These are phyloP conservation scores for Sinonovacula constricta DNA, from an alignment of 1,140 invertebrate species.

Conservation along the genomic window DNA sequence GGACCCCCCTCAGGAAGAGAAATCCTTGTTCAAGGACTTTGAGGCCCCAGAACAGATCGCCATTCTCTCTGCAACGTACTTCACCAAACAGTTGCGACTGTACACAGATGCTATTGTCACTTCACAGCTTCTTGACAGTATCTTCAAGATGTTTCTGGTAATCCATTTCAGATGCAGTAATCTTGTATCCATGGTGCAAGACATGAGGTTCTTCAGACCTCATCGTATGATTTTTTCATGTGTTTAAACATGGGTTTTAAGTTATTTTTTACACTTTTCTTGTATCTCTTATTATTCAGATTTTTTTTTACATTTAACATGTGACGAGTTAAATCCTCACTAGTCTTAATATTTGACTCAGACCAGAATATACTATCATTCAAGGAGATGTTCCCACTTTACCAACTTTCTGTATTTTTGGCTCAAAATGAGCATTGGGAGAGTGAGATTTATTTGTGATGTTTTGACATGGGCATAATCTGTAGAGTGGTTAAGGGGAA, in stretches of 20 bases:
- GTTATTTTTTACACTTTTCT: neutral
- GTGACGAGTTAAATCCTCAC: neutral
- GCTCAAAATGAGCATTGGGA: too few relatives aligned
- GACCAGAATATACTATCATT: too few relatives aligned
- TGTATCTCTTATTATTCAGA: conserved; percentile 4
- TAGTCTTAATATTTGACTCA: too few relatives aligned
- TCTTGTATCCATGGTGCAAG: neutral
- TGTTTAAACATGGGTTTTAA: neutral
- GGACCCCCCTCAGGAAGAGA: conserved; percentile 48
- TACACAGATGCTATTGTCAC: conserved; percentile 59
- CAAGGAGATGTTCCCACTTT: too few relatives aligned
- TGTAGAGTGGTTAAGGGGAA: too few relatives aligned
- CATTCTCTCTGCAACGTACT: conserved; percentile 55
- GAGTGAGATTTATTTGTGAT: too few relatives aligned
- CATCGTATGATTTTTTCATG: neutral
- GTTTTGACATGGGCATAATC: too few relatives aligned
- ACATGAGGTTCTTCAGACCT: neutral
- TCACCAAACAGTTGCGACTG: conserved; percentile 57
- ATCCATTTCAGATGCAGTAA: too few relatives aligned
- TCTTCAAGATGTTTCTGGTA: conserved; percentile 59
- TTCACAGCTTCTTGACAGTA: conserved; percentile 48
- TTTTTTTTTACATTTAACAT: neutral
- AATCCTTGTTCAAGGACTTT: conserved; percentile 45
- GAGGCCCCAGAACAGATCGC: conserved; percentile 57
- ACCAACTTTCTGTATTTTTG: too few relatives aligned